These are phyloP conservation scores for Polia nebulosa DNA, from an alignment of 2,888 invertebrate species.

Conservation along the genomic window DNA sequence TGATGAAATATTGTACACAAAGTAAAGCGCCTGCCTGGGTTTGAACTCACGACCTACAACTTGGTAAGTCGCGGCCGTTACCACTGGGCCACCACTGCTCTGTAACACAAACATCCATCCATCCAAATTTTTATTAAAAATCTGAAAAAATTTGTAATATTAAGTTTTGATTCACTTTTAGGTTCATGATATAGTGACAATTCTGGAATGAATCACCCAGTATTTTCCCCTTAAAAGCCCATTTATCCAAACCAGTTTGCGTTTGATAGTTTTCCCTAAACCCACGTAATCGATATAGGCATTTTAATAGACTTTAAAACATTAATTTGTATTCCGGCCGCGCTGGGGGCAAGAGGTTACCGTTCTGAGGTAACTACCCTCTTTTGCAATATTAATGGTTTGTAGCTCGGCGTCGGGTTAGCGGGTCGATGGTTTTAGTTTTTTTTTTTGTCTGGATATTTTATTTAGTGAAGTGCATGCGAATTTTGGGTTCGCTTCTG, in stretches of 20 bases:
- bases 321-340: slow-evolving; percentile 58
- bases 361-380: slow-evolving; percentile 52
- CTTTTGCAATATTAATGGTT: slow-evolving; percentile 57
- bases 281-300: slow-evolving; percentile 22
- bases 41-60: too few species aligned
- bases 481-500: background rate
- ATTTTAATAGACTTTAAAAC: slow-evolving; percentile 56
- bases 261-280: slow-evolving; percentile 38
- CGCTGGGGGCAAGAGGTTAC: slow-evolving; percentile 32
- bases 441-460: slow-evolving; percentile 1
- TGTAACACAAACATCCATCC: too few species aligned
- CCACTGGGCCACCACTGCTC: too few species aligned
- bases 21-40: too few species aligned
- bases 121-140: too few species aligned
- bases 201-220: background rate
- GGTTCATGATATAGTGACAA: background rate
- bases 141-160: too few species aligned
- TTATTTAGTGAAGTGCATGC: background rate
- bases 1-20: too few species aligned
- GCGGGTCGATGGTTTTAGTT: background rate
- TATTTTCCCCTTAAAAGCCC: background rate
- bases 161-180: too few species aligned
- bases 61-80: too few species aligned
- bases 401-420: slow-evolving; percentile 20
- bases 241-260: background rate